Evolutionary conservation across 2,888 invertebrate species (phyloP).

Genomic region (Agrotis ipsilon): DNA sequence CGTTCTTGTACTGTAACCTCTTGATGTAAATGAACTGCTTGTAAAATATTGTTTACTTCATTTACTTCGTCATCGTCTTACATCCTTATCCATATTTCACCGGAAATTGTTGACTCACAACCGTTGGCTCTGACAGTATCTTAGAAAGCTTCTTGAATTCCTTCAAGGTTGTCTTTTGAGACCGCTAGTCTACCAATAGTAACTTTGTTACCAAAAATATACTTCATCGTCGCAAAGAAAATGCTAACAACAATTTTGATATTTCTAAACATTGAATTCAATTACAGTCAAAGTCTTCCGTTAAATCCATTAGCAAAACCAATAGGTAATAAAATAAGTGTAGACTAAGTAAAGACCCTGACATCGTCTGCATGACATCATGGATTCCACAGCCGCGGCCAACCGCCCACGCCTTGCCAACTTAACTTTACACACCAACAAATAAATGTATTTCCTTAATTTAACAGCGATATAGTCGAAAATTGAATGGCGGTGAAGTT

Average conservation of each 20-base stretch:
- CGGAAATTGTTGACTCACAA: background rate
- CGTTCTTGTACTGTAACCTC: too few relatives aligned
- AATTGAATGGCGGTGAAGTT: conserved; percentile 30
- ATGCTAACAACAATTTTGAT: background rate
- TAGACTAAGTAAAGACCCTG: conserved; percentile 78
- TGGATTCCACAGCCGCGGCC: conserved; percentile 68
- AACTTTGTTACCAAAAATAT: conserved; percentile 1
- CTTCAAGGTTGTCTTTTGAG: background rate
- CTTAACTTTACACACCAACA: conserved; percentile 28
- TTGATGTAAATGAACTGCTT: background rate
- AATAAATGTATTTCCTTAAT: conserved; percentile 33
- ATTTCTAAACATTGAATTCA: conserved; percentile 8
- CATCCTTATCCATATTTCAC: background rate
- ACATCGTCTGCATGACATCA: conserved; percentile 80
- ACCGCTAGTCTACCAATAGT: background rate
- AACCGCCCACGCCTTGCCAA: conserved; percentile 70
- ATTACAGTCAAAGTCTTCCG: conserved; percentile 34
- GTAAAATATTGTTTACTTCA: background rate
- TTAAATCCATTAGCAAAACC: conserved; percentile 57
- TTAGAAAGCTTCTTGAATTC: background rate
- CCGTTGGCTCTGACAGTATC: background rate
- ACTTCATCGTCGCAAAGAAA: conserved; percentile 7
- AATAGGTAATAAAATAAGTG: conserved; percentile 64
- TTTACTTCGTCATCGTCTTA: conserved; percentile 6
- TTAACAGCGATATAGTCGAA: conserved; percentile 23